Evolutionary conservation across 2,797 vertebrate species (phyloP), one percentile per base, ranked within the genome.

Genomic region (Oryzias dopingdopingensis): DNA sequence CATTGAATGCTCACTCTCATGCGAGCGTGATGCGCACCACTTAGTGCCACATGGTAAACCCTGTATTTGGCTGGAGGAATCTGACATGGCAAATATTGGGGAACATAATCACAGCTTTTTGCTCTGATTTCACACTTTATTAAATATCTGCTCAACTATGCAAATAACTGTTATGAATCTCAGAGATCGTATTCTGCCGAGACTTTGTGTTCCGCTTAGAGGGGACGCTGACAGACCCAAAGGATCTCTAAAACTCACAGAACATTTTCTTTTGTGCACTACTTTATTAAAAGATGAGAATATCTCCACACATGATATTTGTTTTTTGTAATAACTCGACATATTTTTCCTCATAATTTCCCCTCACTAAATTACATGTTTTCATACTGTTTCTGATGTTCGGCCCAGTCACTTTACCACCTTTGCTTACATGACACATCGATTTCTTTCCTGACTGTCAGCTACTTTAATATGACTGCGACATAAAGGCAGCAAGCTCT

Each of bases 231-330:
- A 48, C 41, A 49, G 26, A 56, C 69, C 59, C 48, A 14, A 59
- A 72, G 73, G 63, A 75, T 18, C 61, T 48, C 26, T n/a, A 12
- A 65, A 62, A 61, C 70, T 56, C 41, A 4, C 4, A 46, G 48
- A 70, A 50, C 69, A 51, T 67, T 37, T 65, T 64, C 49, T 50
- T 58, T 66, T 40, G 52, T 44, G 17, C 2, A 2, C 51, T n/a
- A 51, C 55, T 74, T 76, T 67, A 74, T 74, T 74, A 77, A 77
- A 78, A 65, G 79, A 68, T 51, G 14, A 67, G 42, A 77, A 32
- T 51, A 41, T 15, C 24, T 18, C 53, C 16, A 14, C 13, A 70
- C 41, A 29, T 67, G 22, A 61, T 65, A 55, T 68, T 59, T 48
- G 6, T 55, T 63, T 77, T 65, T 55, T 18, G 70, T 48, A 62